Percentiles rank a stretch among this genome's conserved stretches.
phyloP scores from a whole-genome alignment of 2,113 vertebrate genomes.

The Phyllostomus discolor region DNA sequence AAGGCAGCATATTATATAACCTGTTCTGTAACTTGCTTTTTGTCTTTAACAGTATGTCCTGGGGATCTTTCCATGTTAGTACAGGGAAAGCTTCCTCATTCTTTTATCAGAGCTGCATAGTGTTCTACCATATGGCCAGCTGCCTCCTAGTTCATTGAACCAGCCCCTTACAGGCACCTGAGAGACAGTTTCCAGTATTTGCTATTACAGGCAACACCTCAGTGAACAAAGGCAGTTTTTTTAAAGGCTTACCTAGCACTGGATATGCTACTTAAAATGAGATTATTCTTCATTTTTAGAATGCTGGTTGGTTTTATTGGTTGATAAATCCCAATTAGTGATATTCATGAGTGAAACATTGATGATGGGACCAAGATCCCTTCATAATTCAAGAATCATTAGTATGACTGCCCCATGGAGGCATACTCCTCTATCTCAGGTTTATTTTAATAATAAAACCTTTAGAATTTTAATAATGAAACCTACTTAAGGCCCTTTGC shows the following conservation, averaged over 20 bases:
- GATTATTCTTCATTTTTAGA: constrained; percentile 32
- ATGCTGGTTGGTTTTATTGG: constrained; percentile 35
- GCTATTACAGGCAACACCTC: not conserved
- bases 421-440: constrained; percentile 21
- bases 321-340: constrained; percentile 60
- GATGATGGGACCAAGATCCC: not conserved
- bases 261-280: constrained; percentile 3
- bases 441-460: constrained; percentile 74
- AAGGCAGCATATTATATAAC: not conserved
- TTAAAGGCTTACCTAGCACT: not conserved
- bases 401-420: constrained; percentile 46
- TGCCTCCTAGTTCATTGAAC: not conserved
- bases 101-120: constrained; percentile 24
- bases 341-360: constrained; percentile 45
- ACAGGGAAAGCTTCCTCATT: not conserved
- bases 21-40: not conserved
- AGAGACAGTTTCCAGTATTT: not conserved
- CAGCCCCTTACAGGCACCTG: not conserved
- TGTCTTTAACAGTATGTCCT: not conserved
- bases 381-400: constrained; percentile 55
- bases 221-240: constrained; percentile 5
- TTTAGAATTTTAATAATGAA: constrained; percentile 71
- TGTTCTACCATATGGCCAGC: not conserved
- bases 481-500: constrained; percentile 63
- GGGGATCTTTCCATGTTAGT: not conserved